A percentile compares a stretch with the other conserved stretches of the same genome.
phyloP scores from a whole-genome alignment of 2,113 vertebrate species.

The Grammomys surdaster region DNA sequence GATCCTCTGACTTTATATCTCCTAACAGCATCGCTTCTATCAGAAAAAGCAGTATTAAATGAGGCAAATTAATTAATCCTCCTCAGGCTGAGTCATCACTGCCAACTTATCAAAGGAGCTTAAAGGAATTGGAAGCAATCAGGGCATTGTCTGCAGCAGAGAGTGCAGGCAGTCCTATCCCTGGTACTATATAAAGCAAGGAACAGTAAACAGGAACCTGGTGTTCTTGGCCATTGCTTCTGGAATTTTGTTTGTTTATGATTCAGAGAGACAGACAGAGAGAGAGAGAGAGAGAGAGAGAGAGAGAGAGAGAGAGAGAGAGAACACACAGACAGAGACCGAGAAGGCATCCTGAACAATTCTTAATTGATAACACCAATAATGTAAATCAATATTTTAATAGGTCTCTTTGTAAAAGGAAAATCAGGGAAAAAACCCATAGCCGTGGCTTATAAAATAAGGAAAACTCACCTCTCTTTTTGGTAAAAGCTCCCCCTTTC shows the following conservation, averaged over 20 bases:
- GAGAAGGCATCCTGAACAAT: not conserved
- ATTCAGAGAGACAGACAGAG: not conserved
- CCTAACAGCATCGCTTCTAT: not conserved
- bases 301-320: not conserved
- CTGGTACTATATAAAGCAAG: not conserved
- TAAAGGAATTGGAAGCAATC: conserved; percentile 42
- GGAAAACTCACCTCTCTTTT: not conserved
- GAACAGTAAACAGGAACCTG: conserved; percentile 36
- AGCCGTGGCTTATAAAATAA: not conserved
- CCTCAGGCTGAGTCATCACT: conserved; percentile 5
- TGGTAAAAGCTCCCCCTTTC: not conserved
- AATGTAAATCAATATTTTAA: conserved; percentile 53
- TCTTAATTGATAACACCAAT: not conserved
- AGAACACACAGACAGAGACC: not conserved
- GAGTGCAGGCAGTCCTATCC: not conserved
- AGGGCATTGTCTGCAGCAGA: not conserved
- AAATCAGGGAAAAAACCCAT: not conserved
- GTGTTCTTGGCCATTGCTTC: conserved; percentile 44
- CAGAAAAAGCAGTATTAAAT: conserved; percentile 45
- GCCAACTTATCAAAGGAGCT: not conserved
- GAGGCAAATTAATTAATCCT: conserved; percentile 28
- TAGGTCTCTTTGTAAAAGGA: conserved; percentile 16
- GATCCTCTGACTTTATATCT: not conserved
- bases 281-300: not conserved
- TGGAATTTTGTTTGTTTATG: conserved; percentile 48